Evolutionary conservation across 1,140 invertebrate genomes (phyloP).

Genomic region (honey bee (Apis mellifera)): DNA sequence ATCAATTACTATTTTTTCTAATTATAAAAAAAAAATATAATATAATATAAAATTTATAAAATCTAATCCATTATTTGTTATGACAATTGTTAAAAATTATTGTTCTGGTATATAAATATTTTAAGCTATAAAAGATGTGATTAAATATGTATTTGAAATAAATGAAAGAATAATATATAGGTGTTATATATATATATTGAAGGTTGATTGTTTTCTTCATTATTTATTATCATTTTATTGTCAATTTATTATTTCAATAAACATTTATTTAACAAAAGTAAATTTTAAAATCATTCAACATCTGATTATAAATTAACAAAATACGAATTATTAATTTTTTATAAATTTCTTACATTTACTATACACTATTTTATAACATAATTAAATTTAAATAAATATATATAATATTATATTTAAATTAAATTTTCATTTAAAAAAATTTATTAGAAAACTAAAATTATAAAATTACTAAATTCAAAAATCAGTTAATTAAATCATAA

Average conservation of each 20-base stretch:
- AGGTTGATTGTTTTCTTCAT: not conserved
- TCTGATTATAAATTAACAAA: not conserved
- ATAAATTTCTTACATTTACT: not conserved
- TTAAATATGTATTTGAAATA: not conserved
- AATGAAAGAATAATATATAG: not conserved
- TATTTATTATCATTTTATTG: not conserved
- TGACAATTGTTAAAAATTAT: not conserved
- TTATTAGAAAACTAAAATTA: too few species aligned
- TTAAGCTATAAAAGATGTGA: not conserved
- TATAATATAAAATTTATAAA: not conserved
- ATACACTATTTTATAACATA: not conserved
- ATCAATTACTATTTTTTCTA: not conserved
- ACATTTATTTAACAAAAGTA: not conserved
- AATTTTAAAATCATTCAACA: not conserved
- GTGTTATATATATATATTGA: not conserved
- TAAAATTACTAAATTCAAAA: not conserved
- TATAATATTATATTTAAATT: not conserved
- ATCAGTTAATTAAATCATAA: slow-evolving; percentile 5
- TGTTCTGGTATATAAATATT: not conserved
- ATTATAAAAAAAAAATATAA: not conserved
- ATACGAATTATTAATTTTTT: not conserved
- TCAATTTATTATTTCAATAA: not conserved
- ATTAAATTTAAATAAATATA: not conserved
- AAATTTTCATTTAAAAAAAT: not conserved
- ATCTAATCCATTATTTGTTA: not conserved